These are phyloP conservation scores for Ochropleura plecta DNA, from an alignment of 2,888 invertebrate species.

Conservation along the genomic window DNA sequence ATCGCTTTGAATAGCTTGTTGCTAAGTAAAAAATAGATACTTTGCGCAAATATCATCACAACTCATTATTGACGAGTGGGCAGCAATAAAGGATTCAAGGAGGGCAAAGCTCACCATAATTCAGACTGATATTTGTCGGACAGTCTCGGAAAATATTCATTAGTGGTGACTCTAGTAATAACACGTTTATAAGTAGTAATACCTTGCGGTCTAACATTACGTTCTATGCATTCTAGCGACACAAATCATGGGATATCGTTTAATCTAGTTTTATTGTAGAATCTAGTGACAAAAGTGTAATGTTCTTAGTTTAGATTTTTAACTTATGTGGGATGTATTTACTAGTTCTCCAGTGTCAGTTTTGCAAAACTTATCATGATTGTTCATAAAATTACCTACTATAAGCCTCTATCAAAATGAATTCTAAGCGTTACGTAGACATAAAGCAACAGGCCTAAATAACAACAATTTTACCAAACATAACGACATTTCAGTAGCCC, in stretches of 20 bases:
- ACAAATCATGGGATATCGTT: constrained; percentile 42
- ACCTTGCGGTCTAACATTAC: constrained; percentile 73
- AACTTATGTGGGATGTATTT: neutral
- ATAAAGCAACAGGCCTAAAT: neutral
- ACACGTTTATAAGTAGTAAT: constrained; percentile 76
- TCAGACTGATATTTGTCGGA: constrained; percentile 29
- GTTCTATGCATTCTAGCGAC: constrained; percentile 56
- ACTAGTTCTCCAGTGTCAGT: neutral
- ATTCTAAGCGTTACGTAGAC: neutral
- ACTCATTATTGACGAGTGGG: constrained; percentile 49
- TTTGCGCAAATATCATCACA: constrained; percentile 39
- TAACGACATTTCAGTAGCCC: neutral
- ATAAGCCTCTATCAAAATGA: neutral
- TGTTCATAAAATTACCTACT: neutral
- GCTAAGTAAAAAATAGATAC: constrained; percentile 29
- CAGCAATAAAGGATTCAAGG: constrained; percentile 48
- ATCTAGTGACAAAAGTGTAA: constrained; percentile 13
- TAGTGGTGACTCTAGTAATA: constrained; percentile 77
- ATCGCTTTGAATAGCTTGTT: constrained; percentile 11
- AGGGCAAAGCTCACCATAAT: constrained; percentile 62
- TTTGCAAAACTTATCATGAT: neutral
- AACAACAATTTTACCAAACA: neutral
- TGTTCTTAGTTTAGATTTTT: neutral
- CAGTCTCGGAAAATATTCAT: constrained; percentile 39
- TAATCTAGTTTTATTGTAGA: constrained; percentile 46